These are phyloP conservation scores for Phrynocephalus vlangalii DNA, from an alignment of 2,797 vertebrate genomes.

Conservation along the genomic window DNA sequence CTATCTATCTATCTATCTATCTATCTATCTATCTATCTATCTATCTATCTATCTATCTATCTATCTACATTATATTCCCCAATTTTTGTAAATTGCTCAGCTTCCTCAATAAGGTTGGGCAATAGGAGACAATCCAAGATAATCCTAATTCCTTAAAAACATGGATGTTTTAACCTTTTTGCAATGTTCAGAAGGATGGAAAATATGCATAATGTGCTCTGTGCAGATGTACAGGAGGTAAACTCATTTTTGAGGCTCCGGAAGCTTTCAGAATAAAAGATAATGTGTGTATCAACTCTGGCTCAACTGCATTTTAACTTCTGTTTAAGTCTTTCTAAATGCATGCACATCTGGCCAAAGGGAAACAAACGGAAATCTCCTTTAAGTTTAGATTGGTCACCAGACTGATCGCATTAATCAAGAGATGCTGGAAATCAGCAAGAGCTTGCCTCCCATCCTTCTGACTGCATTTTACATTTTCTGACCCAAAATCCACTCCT, in stretches of 20 bases:
- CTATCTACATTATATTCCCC: background rate
- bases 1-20: too few relatives aligned
- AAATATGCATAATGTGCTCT: background rate
- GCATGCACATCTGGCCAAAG: background rate
- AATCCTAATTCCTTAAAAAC: background rate
- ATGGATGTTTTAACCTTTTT: background rate
- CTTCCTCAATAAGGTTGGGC: background rate
- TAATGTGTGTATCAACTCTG: background rate
- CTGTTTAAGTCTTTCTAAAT: slow-evolving; percentile 39
- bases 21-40: too few relatives aligned
- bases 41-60: too few relatives aligned
- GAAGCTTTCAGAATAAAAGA: slow-evolving; percentile 9
- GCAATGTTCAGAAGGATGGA: background rate
- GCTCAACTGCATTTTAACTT: background rate
- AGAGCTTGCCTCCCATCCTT: background rate
- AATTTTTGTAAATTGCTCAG: background rate
- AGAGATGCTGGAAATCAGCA: background rate
- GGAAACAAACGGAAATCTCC: slow-evolving; percentile 25
- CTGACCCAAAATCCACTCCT: background rate
- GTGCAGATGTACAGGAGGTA: too few relatives aligned
- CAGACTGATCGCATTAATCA: background rate
- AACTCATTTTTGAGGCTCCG: background rate
- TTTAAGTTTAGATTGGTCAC: background rate
- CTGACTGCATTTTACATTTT: background rate
- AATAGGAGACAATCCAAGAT: background rate